phyloP scores from a whole-genome alignment of 2,888 invertebrate genomes.

The Pharmacophagus antenor region DNA sequence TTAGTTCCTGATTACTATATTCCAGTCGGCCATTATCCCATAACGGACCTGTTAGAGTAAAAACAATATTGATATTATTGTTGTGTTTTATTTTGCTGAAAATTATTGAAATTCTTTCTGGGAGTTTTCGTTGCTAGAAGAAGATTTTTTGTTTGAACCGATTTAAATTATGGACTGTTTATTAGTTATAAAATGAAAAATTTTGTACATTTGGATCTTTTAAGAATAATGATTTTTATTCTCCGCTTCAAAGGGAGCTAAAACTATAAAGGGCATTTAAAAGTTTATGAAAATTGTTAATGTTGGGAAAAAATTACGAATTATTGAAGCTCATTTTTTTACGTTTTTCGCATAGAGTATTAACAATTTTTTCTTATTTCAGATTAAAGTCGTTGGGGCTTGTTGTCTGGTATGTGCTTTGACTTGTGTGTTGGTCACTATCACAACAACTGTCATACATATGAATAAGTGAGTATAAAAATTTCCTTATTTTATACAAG shows the following conservation, averaged over 20 bases:
- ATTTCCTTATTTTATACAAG: background rate
- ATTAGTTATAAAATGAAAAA: slow-evolving; percentile 20
- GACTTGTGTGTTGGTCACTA: slow-evolving; percentile 92
- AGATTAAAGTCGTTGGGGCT: slow-evolving; percentile 94
- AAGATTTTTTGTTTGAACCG: background rate
- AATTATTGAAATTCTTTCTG: background rate
- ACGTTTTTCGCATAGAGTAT: background rate
- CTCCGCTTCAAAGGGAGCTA: too few relatives aligned
- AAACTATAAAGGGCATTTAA: too few relatives aligned
- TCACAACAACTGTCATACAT: slow-evolving; percentile 94
- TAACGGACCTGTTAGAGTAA: too few relatives aligned
- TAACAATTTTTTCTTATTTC: slow-evolving; percentile 42
- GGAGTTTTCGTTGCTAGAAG: background rate
- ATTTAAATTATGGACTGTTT: background rate
- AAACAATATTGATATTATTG: too few relatives aligned
- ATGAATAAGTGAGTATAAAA: slow-evolving; percentile 84
- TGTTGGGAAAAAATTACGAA: too few relatives aligned
- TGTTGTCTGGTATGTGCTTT: slow-evolving; percentile 93
- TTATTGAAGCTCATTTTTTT: too few relatives aligned
- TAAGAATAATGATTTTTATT: too few relatives aligned
- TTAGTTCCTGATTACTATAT: too few relatives aligned
- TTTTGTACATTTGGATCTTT: too few relatives aligned
- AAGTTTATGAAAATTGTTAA: too few relatives aligned
- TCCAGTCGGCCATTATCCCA: too few relatives aligned
- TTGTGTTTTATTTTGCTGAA: too few relatives aligned